Evolutionary conservation across 1,140 invertebrate species (phyloP).

Genomic region (Atta cephalotes): DNA sequence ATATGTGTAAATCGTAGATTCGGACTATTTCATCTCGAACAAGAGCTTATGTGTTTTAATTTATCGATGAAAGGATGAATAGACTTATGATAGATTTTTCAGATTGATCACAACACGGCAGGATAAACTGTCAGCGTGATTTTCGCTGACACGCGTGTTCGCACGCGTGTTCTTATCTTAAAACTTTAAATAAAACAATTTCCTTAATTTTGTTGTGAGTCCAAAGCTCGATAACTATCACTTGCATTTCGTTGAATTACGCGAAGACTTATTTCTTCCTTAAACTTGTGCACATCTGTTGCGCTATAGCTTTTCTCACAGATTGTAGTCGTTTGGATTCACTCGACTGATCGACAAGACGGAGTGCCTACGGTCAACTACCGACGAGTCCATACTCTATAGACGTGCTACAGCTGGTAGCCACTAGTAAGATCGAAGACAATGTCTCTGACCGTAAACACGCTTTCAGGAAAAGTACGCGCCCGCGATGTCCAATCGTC

Average conservation of each 20-base stretch:
- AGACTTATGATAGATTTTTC: background rate
- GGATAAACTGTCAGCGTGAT: constrained; percentile 26
- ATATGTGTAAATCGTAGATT: background rate
- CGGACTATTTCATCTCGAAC: background rate
- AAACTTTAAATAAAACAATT: constrained; percentile 33
- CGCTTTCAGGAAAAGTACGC: background rate
- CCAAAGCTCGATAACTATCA: constrained; percentile 19
- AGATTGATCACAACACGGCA: constrained; percentile 39
- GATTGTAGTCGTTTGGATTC: background rate
- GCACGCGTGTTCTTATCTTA: background rate
- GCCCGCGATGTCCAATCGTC: background rate
- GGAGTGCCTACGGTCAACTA: constrained; percentile 53
- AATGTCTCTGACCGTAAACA: constrained; percentile 23
- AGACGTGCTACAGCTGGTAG: background rate
- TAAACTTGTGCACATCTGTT: background rate
- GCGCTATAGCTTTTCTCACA: too few relatives aligned
- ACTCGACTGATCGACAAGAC: constrained; percentile 46
- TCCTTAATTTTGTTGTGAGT: background rate
- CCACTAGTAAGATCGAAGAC: background rate
- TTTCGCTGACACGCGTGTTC: background rate
- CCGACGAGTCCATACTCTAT: constrained; percentile 60
- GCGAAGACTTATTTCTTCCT: background rate
- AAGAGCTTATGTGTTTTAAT: background rate
- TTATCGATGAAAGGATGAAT: background rate
- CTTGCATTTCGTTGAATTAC: constrained; percentile 56